phyloP scores from a whole-genome alignment of 2,113 vertebrate genomes.

The Pontoporia blainvillei region DNA sequence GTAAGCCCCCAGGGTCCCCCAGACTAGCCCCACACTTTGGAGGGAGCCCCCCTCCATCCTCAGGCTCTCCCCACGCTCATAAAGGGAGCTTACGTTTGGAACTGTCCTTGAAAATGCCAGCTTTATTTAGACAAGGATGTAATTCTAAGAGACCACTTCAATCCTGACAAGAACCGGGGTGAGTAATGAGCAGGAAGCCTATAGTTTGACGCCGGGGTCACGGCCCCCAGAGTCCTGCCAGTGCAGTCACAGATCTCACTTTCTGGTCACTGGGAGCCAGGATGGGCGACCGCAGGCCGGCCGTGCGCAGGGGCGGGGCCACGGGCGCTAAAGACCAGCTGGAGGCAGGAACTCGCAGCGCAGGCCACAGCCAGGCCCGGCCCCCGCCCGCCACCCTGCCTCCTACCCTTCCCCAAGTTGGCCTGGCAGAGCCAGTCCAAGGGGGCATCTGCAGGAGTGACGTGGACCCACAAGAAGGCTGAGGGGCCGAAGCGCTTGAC shows the following conservation, averaged over 20 bases:
- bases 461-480: background rate
- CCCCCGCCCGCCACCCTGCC: background rate
- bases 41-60: too few species aligned
- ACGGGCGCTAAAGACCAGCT: background rate
- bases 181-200: background rate
- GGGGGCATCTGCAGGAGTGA: background rate
- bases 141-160: background rate
- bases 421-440: fast-evolving
- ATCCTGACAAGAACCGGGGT: background rate
- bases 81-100: background rate
- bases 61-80: background rate
- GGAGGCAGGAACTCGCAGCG: background rate
- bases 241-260: background rate
- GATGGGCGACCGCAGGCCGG: background rate
- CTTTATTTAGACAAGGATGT: background rate
- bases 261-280: background rate
- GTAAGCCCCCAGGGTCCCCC: background rate
- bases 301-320: background rate
- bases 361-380: background rate
- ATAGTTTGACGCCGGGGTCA: background rate
- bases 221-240: background rate
- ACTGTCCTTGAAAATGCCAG: background rate
- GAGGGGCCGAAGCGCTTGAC: background rate
- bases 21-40: background rate
- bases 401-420: background rate